Evolutionary conservation across 2,113 vertebrate genomes (phyloP), one percentile per base, ranked within the genome.

Genomic region (Phodopus roborovskii): DNA sequence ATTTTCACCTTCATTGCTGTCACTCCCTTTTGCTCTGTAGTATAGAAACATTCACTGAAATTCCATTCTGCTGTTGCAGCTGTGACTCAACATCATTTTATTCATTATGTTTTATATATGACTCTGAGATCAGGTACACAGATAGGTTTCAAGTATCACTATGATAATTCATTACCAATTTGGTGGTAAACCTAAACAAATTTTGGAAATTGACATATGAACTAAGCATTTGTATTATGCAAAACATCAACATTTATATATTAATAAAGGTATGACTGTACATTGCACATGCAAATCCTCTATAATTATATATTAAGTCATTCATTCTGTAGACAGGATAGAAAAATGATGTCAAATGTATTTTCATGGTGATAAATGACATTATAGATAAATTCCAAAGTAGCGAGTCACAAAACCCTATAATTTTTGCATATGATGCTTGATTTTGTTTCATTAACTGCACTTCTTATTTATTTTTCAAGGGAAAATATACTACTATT

Each of bases 41-140:
- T 91, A 62, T 60, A 85, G 64, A 94, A 97, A 75, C 30, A 94
- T 39, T 53, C 33, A 73, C 36, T 81, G 17, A 83, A 78, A 75
- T 48, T 74, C 71, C 96, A 56, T 33, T 91, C 91, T 17, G 33
- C 77, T 92, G 48, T 88, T 68, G 62, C 8, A 89, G 5, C 28
- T 56, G 28, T 92, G 66, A 81, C 92, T 95, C 94, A 78, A 79
- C 81, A 70, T 45, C 13, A 22, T 75, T 95, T 88, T 56, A 79
- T 85, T 87, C 73, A 95, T 97, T 86, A 48, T 62, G 30, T 22
- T 97, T 83, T 92, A 5, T 91, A 85, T 94, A 88, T 95, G 33
- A 85, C 42, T 33, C 45, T 85, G 45, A 77, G 42, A 30, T 88
- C 42, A 88, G 28, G 10, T 45, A 96, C n/a, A 92, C 73, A 91